phyloP scores from a whole-genome alignment of 2,797 vertebrate species.

The Brachyrhaphis roseni region DNA sequence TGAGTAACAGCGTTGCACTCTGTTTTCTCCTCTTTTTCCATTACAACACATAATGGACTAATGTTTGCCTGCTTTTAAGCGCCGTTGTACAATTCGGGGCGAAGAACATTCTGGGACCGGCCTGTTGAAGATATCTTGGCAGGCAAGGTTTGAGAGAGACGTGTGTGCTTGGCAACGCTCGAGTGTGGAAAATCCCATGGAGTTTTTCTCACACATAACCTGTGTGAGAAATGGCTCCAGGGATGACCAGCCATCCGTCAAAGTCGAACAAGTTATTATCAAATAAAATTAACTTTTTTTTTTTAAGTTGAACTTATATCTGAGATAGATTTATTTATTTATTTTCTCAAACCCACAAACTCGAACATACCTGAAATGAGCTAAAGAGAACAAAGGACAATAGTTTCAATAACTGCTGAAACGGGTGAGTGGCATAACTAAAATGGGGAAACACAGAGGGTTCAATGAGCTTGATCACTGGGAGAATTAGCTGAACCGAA shows the following conservation, averaged over 20 bases:
- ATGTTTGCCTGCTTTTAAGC: conserved; percentile 51
- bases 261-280: background rate
- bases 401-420: no score
- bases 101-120: conserved; percentile 33
- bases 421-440: no score
- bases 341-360: no score
- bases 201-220: conserved; percentile 39
- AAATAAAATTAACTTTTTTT: background rate
- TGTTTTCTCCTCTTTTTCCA: conserved; percentile 24
- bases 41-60: conserved; percentile 26
- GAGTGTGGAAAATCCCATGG: conserved; percentile 33
- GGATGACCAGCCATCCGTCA: background rate
- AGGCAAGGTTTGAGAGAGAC: conserved; percentile 17
- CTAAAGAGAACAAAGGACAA: no score
- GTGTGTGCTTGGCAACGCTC: conserved; percentile 50
- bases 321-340: no score
- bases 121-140: conserved; percentile 49
- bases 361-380: no score
- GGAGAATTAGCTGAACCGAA: no score
- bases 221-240: background rate
- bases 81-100: background rate
- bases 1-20: no score
- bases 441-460: no score
- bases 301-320: background rate
- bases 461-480: no score